Evolutionary conservation across 2,888 invertebrate species (phyloP).

Genomic region (Endotricha flammealis): DNA sequence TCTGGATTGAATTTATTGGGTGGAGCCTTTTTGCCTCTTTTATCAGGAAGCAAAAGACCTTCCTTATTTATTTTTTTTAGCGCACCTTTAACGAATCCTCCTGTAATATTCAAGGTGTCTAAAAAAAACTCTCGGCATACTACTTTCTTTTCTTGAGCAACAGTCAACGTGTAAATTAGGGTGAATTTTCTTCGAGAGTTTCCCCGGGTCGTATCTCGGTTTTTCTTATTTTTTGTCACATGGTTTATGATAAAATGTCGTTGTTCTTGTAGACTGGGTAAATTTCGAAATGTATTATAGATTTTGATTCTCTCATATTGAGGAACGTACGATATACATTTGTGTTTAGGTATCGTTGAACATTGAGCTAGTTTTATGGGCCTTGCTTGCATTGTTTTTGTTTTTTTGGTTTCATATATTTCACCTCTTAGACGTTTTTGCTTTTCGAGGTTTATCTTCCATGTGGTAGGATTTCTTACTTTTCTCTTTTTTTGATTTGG

Average conservation of each 20-base stretch:
- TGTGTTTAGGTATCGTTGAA: conserved; percentile 21
- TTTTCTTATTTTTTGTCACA: conserved; percentile 22
- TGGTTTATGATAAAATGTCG: conserved; percentile 21
- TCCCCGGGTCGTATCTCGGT: conserved; percentile 2
- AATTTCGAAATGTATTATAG: conserved; percentile 18
- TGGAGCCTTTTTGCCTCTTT: conserved; percentile 13
- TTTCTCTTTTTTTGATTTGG: conserved; percentile 11
- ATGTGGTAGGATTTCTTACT: conserved; percentile 11
- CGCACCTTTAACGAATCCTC: conserved; percentile 23
- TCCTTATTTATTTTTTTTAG: conserved; percentile 17
- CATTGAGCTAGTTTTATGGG: conserved; percentile 23
- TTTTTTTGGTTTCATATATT: conserved; percentile 11
- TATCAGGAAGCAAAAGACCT: conserved; percentile 21
- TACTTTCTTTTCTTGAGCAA: conserved; percentile 7
- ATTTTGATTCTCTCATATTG: conserved; percentile 19
- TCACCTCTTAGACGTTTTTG: conserved; percentile 10
- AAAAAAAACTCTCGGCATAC: too few relatives aligned
- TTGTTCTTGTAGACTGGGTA: conserved; percentile 21
- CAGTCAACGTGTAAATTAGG: conserved; percentile 6
- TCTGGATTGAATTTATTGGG: conserved; percentile 15
- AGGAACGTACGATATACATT: conserved; percentile 18
- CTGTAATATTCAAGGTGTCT: conserved; percentile 13
- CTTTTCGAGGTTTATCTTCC: conserved; percentile 11
- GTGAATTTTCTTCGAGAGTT: conserved; percentile 8
- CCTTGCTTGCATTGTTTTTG: conserved; percentile 16